phyloP scores from a whole-genome alignment of 2,113 vertebrate genomes.

The Engraulis encrasicolus region DNA sequence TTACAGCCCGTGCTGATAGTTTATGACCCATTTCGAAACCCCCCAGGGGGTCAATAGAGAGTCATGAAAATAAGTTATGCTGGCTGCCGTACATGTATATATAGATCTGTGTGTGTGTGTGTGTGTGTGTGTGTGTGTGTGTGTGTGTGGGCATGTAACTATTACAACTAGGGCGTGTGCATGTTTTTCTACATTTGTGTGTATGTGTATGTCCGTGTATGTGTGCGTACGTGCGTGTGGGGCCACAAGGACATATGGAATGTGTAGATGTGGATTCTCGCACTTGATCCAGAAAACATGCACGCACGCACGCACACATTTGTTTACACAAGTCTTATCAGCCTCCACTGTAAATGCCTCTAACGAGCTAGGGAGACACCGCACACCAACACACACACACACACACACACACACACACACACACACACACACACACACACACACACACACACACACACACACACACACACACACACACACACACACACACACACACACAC shows the following conservation, averaged over 20 bases:
- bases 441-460: conserved; percentile 46
- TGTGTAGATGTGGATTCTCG: not conserved
- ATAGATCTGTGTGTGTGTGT: too few species aligned
- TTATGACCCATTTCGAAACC: not conserved
- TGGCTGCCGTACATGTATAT: not conserved
- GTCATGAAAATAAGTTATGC: not conserved
- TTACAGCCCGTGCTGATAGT: not conserved
- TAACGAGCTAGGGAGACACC: not conserved
- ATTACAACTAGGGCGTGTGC: too few species aligned
- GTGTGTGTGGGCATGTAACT: too few species aligned
- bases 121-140: too few species aligned
- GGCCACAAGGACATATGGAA: not conserved
- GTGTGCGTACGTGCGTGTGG: too few species aligned
- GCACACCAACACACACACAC: conserved; percentile 27
- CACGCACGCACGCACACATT: not conserved
- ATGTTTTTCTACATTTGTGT: too few species aligned
- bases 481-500: too few species aligned
- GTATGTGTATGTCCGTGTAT: too few species aligned
- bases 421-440: conserved; percentile 17
- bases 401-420: conserved; percentile 55
- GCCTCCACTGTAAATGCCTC: not conserved
- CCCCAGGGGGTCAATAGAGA: not conserved
- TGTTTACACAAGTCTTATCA: not conserved
- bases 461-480: conserved; percentile 47
- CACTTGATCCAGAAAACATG: too few species aligned